Conservation (phyloP, 2,888 invertebrate genomes). For the Rhingia rostrata region DNA sequence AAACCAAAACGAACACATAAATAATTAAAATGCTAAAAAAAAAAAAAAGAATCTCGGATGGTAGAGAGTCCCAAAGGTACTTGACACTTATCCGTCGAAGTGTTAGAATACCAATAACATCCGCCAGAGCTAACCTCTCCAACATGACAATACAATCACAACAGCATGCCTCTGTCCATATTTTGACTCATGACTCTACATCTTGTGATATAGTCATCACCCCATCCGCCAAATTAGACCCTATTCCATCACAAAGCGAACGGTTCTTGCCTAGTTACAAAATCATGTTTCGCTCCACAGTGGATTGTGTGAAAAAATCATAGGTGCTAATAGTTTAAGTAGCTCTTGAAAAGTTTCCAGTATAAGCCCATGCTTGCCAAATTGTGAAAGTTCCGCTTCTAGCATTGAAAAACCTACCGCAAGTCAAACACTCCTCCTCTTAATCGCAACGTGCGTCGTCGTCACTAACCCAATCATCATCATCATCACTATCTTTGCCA, state of each 20-base stretch:
- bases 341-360: neutral
- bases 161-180: neutral
- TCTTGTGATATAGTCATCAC: neutral
- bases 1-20: no score
- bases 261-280: neutral
- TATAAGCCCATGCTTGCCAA: neutral
- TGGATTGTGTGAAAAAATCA: neutral
- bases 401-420: constrained; percentile 12
- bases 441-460: constrained; percentile 8
- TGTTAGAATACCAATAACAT: no score
- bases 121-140: no score
- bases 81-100: no score
- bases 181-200: neutral
- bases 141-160: no score
- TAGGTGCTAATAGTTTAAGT: constrained; percentile 31
- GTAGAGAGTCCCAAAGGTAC: no score
- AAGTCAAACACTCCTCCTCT: constrained; percentile 9
- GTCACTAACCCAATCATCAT: constrained; percentile 4
- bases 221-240: neutral
- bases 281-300: neutral
- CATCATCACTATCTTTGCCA: constrained; percentile 12
- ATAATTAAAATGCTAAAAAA: no score
- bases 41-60: no score
- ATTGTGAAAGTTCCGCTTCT: constrained; percentile 41
- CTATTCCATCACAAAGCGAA: neutral